Evolutionary conservation across 2,113 vertebrate species (phyloP).

Genomic region (Platichthys stellatus): DNA sequence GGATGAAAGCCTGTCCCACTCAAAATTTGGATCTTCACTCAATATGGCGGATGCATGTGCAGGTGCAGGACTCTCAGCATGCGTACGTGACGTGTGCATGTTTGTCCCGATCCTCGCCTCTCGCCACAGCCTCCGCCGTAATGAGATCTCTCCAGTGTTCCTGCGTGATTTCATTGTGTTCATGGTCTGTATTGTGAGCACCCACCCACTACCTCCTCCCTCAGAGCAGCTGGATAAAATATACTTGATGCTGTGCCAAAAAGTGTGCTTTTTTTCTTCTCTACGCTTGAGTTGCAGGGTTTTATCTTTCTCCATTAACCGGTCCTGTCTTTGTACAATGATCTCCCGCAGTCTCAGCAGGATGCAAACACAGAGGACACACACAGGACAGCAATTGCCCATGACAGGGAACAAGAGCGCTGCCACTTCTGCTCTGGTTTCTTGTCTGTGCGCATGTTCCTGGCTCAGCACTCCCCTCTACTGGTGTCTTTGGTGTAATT

Average conservation of each 20-base stretch:
- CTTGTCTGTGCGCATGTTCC: constrained; percentile 25
- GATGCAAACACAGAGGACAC: constrained; percentile 51
- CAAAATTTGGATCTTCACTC: constrained; percentile 3
- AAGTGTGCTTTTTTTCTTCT: constrained; percentile 42
- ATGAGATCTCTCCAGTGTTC: constrained; percentile 57
- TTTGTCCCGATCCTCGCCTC: constrained; percentile 29
- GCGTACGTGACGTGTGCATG: constrained; percentile 1
- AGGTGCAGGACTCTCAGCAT: constrained; percentile 46
- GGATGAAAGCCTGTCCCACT: constrained; percentile 25
- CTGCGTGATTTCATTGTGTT: constrained; percentile 66
- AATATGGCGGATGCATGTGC: constrained; percentile 5
- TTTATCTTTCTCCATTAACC: constrained; percentile 67
- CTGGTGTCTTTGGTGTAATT: constrained; percentile 25
- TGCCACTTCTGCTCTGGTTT: constrained; percentile 59
- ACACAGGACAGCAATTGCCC: constrained; percentile 49
- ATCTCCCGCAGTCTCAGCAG: constrained; percentile 60
- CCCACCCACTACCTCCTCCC: constrained; percentile 56
- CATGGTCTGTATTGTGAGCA: constrained; percentile 52
- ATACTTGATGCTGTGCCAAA: constrained; percentile 67
- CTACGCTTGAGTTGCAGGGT: constrained; percentile 42
- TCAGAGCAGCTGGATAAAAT: constrained; percentile 70
- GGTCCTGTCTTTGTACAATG: constrained; percentile 55
- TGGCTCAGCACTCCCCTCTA: constrained; percentile 49
- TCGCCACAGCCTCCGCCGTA: constrained; percentile 30
- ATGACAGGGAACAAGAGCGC: constrained; percentile 60